Conservation (phyloP, 2,888 invertebrate species). For the Leptopilina syphax region DNA sequence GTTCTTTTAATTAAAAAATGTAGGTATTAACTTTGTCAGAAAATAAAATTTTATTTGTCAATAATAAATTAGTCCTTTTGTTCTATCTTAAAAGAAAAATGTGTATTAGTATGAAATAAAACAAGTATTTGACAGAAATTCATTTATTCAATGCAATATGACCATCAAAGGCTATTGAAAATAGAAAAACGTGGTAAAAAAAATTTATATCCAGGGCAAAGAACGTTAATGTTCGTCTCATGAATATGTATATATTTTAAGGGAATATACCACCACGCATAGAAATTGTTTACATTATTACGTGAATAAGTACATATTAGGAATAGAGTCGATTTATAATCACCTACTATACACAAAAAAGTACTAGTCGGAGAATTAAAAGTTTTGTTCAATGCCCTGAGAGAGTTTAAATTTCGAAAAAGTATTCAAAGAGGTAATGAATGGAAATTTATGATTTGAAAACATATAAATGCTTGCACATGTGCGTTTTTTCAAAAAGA, state of each 20-base stretch:
- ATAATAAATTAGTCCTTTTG: too few relatives aligned
- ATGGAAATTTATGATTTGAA: constrained; percentile 29
- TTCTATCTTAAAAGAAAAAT: too few relatives aligned
- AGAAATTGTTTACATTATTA: not conserved
- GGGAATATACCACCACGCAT: not conserved
- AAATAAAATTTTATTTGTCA: too few relatives aligned
- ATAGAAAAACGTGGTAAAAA: constrained; percentile 9
- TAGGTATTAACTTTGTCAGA: too few relatives aligned
- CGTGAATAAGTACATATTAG: not conserved
- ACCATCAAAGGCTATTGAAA: not conserved
- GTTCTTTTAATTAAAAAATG: too few relatives aligned
- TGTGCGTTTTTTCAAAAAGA: not conserved
- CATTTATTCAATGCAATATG: constrained; percentile 24
- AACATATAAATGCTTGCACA: not conserved
- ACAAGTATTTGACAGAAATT: constrained; percentile 16
- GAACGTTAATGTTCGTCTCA: constrained; percentile 6
- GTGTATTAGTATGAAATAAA: not conserved
- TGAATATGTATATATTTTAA: not conserved
- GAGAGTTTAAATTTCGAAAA: constrained; percentile 7
- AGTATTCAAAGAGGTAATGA: not conserved
- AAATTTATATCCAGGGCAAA: constrained; percentile 9
- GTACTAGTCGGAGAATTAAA: not conserved
- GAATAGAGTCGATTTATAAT: not conserved
- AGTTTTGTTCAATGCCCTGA: constrained; percentile 23
- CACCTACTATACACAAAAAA: not conserved